Conservation (phyloP, 2,888 invertebrate species). For the Lasioglossum vierecki region DNA sequence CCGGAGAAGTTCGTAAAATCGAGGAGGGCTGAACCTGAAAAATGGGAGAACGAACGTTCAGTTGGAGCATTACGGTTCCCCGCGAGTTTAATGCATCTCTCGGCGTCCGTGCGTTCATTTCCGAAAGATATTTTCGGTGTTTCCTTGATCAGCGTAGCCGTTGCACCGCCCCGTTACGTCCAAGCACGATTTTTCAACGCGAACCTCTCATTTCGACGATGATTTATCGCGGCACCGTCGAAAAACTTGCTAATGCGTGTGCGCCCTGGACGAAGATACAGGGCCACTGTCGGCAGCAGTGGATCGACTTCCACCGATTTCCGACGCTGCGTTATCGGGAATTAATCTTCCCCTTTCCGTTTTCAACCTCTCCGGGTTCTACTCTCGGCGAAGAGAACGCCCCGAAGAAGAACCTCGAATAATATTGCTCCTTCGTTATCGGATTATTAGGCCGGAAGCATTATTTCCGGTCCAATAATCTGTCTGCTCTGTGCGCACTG, state of each 20-base stretch:
- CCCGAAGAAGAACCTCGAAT: not conserved
- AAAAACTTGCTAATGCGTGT: conserved; percentile 68
- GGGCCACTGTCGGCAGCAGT: conserved; percentile 26
- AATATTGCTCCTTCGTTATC: conserved; percentile 25
- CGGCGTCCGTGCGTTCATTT: conserved; percentile 13
- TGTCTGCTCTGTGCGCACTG: not conserved
- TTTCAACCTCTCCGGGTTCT: not conserved
- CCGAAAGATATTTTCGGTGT: conserved; percentile 46
- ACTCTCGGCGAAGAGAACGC: not conserved
- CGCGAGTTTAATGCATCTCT: not conserved
- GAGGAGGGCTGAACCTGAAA: not conserved
- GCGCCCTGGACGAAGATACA: conserved; percentile 55
- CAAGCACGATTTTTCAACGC: conserved; percentile 60
- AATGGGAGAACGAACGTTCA: not conserved
- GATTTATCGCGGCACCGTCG: conserved; percentile 60
- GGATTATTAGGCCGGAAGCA: conserved; percentile 37
- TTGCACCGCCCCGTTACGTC: conserved; percentile 9
- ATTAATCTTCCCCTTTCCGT: conserved; percentile 52
- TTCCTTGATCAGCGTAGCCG: conserved; percentile 48
- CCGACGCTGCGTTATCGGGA: conserved; percentile 53
- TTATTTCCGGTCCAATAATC: conserved; percentile 31
- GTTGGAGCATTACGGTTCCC: not conserved
- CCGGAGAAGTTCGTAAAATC: not conserved
- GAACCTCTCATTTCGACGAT: conserved; percentile 49
- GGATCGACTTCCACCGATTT: conserved; percentile 53